phyloP scores from a whole-genome alignment of 1,140 invertebrate genomes.

The Zophobas morio region DNA sequence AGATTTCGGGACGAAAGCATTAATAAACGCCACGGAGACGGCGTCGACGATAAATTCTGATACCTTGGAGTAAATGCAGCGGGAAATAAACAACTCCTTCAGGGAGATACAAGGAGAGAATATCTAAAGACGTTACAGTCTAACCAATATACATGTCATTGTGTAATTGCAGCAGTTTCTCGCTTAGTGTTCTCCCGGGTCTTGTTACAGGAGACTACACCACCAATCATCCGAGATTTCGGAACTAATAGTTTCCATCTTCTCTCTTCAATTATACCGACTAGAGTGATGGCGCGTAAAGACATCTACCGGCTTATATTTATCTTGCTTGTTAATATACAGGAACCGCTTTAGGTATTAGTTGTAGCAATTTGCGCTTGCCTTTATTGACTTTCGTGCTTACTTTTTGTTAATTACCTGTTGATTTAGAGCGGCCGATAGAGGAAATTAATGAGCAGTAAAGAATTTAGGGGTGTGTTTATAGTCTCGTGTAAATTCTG shows the following conservation, averaged over 20 bases:
- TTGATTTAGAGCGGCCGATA: background rate
- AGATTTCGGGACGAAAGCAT: background rate
- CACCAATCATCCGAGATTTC: slow-evolving; percentile 48
- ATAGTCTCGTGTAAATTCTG: background rate
- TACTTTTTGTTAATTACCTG: slow-evolving; percentile 8
- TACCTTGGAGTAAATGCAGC: slow-evolving; percentile 34
- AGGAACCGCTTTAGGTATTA: slow-evolving; percentile 16
- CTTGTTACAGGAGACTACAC: slow-evolving; percentile 45
- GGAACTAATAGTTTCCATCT: slow-evolving; percentile 28
- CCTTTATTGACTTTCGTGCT: background rate
- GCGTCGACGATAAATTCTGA: slow-evolving; percentile 1
- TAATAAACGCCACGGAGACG: slow-evolving; percentile 7
- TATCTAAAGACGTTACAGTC: slow-evolving; percentile 49
- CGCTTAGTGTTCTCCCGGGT: slow-evolving; percentile 45
- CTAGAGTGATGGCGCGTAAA: slow-evolving; percentile 7
- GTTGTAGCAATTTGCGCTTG: slow-evolving; percentile 1
- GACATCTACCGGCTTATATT: slow-evolving; percentile 8
- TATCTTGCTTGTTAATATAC: slow-evolving; percentile 19
- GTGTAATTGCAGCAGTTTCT: slow-evolving; percentile 51
- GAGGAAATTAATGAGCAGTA: background rate
- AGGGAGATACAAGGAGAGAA: slow-evolving; percentile 41
- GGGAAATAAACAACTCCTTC: slow-evolving; percentile 35
- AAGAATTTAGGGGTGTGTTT: background rate
- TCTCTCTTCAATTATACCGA: slow-evolving; percentile 11
- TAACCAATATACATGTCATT: slow-evolving; percentile 53